phyloP scores from a whole-genome alignment of 2,113 vertebrate genomes.

The Balaeniceps rex region DNA sequence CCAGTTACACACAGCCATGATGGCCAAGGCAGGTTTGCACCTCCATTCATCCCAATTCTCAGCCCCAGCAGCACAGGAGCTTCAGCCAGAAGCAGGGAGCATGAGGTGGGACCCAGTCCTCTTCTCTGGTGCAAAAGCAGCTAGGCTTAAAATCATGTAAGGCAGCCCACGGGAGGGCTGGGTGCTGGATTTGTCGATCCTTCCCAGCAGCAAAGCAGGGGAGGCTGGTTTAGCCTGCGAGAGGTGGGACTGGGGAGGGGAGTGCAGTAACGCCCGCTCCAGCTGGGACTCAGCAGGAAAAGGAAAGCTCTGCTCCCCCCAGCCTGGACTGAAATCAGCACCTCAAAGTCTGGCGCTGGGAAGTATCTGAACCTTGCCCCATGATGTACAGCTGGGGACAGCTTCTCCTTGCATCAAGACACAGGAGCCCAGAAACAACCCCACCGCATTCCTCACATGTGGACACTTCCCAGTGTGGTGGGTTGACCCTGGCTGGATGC shows the following conservation, averaged over 20 bases:
- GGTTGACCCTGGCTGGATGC: no score
- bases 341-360: not conserved
- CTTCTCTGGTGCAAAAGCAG: not conserved
- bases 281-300: not conserved
- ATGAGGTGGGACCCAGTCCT: not conserved
- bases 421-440: not conserved
- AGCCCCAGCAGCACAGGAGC: not conserved
- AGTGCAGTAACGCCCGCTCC: not conserved
- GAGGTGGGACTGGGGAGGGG: not conserved
- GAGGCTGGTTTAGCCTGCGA: not conserved
- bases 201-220: not conserved
- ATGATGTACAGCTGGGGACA: not conserved
- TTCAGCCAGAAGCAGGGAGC: not conserved
- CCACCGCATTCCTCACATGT: accelerated
- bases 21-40: not conserved
- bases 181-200: not conserved
- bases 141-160: not conserved
- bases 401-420: not conserved
- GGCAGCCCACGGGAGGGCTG: not conserved
- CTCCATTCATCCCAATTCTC: not conserved
- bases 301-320: not conserved
- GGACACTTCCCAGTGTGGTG: not conserved
- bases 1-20: accelerated
- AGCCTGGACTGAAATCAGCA: not conserved
- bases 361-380: not conserved